These are phyloP conservation scores for Holacanthella duospinosa DNA, from an alignment of 2,888 invertebrate genomes.

Conservation along the genomic window DNA sequence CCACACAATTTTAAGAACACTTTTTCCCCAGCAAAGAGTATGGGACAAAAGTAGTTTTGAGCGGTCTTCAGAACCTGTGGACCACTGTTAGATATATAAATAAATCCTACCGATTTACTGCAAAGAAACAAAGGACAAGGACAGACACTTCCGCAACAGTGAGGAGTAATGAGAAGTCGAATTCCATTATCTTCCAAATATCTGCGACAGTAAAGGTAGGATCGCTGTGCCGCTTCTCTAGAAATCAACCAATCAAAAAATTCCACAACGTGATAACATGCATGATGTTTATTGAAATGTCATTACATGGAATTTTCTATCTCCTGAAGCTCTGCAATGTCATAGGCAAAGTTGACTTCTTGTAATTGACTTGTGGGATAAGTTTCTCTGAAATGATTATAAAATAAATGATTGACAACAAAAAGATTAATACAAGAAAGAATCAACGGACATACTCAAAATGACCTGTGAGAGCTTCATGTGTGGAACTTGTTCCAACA, in stretches of 20 bases:
- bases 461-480: conserved; percentile 57
- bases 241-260: too few species aligned
- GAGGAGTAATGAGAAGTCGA: not conserved
- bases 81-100: too few species aligned
- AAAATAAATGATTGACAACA: not conserved
- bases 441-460: conserved; percentile 45
- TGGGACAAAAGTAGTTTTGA: too few species aligned
- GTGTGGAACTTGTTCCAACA: conserved; percentile 54
- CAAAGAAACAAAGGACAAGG: not conserved
- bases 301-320: conserved; percentile 57
- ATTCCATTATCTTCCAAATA: not conserved
- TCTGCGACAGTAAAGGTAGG: not conserved
- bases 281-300: not conserved
- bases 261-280: conserved; percentile 3
- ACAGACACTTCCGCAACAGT: not conserved
- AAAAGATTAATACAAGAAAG: too few species aligned
- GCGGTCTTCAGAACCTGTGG: too few species aligned
- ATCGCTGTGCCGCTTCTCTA: not conserved
- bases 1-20: too few species aligned
- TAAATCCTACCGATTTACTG: not conserved
- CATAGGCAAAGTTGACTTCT: conserved; percentile 79
- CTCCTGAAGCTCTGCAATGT: conserved; percentile 65
- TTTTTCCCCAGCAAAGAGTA: too few species aligned
- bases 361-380: conserved; percentile 76
- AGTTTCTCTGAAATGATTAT: conserved; percentile 59